Evolutionary conservation across 2,797 vertebrate species (phyloP).

Genomic region (Thaleichthys pacificus): DNA sequence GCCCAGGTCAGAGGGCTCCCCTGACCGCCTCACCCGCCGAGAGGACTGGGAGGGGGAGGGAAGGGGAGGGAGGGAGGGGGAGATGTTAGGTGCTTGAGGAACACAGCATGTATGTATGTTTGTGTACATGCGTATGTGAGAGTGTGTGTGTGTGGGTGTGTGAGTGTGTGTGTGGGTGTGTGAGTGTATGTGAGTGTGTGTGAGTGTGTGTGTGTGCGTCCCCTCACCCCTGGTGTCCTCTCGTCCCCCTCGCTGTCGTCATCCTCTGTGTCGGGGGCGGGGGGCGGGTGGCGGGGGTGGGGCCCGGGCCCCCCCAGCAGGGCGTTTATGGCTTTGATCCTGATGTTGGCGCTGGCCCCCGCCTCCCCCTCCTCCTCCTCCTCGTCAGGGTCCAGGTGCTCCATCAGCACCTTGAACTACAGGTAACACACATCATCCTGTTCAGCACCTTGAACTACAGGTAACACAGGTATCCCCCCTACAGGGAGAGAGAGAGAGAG

Average conservation of each 20-base stretch:
- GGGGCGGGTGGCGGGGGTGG: constrained; percentile 77
- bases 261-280: constrained; percentile 88
- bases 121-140: too few species aligned
- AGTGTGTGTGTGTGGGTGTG: background rate
- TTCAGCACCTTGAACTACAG: background rate
- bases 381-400: constrained; percentile 97
- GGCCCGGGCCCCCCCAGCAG: constrained; percentile 90
- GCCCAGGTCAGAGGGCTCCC: constrained; percentile 89
- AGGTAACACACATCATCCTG: background rate
- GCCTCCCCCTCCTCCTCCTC: constrained; percentile 97
- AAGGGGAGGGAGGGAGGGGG: background rate
- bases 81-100: background rate
- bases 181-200: background rate
- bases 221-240: constrained; percentile 92
- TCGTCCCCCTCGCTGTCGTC: constrained; percentile 94
- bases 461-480: too few species aligned
- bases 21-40: constrained; percentile 89
- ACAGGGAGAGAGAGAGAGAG: background rate
- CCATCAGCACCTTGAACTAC: constrained; percentile 97
- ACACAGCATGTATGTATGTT: background rate
- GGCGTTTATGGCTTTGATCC: constrained; percentile 98
- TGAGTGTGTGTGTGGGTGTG: background rate
- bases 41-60: constrained; percentile 71
- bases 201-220: background rate
- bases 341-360: constrained; percentile 92